Evolutionary conservation across 2,797 vertebrate species (phyloP), one percentile per base, ranked within the genome.

Genomic region (Tenualosa ilisha): DNA sequence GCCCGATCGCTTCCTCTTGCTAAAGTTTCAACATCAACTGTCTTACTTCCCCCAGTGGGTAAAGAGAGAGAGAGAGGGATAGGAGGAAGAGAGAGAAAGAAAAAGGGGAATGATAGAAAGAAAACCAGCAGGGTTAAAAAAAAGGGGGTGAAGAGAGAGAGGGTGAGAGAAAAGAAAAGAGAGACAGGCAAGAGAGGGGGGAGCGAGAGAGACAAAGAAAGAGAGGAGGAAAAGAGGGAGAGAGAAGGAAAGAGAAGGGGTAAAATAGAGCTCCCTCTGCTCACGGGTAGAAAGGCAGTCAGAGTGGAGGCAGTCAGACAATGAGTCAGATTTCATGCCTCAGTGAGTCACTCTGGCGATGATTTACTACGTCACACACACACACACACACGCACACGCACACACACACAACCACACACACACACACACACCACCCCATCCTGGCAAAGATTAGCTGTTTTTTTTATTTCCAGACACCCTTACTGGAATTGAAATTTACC

Each of bases 251-350:
- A 15, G 15, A 40, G 68, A 22, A 40, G 65, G 37, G 31, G 11
- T 51, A 51, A 37, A 31, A 72, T 20, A 20, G 15, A 75, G 26
- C n/a, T 43, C 72, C 72, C 82, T 84, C 68, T 22, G 51, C 81
- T 83, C 56, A 82, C 59, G 68, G 1, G 6, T 40, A 22, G 37
- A 15, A 6, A 11, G 37, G 84, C 85, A 81, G 81, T 65, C 51
- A 63, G 53, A 63, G 82, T 56, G 63, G 31, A 88, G 84, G 56
- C 86, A 84, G 88, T 82, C 83, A 82, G 82, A 83, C 31, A 65
- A 65, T 91, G 91, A 92, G 85, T 88, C 89, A 92, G 37, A 24
- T 83, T 87, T 89, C 86, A 89, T 84, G 87, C 86, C 88, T 89
- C 86, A 86, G 87, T 89, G 88, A 90, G 85, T 91, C 89, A 92